Evolutionary conservation across 2,888 invertebrate genomes (phyloP), one percentile per base, ranked within the genome.

Genomic region (Coleophora flavipennella): DNA sequence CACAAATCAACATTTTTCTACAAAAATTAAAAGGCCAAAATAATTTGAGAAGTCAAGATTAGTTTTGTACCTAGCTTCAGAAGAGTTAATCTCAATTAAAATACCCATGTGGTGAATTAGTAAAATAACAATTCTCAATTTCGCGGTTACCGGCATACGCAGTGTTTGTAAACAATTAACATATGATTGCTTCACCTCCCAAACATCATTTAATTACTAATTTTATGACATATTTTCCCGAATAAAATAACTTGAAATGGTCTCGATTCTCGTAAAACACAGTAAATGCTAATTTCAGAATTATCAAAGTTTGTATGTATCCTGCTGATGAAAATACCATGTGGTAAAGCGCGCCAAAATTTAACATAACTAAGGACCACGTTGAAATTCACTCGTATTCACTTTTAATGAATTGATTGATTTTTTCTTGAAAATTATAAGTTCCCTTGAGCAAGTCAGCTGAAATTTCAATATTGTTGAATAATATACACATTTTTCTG

Each of bases 91-190:
- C 3, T 20, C 6, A 6, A 20, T 20, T 20, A 20, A 4, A 20
- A 6, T 4, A 4, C 3, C 3, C 20, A 4, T 20, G 6, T 6
- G 6, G 6, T 4, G 3, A 20, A 20, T 20, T 20, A 20, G 6
- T 20, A 4, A 20, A 20, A 20, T 3, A 20, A 20, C 3, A 20
- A 3, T 20, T 20, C 20, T 4, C 6, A 20, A 36, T 14, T 35
- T 41, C 29, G 40, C 50, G 59, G 59, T 49, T 64, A 67, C 80
- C 81, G 80, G 81, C 73, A 50, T 43, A 55, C 49, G 54, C 53
- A 52, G 67, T 83, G 83, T 83, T 83, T 75, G 81, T 83, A 84
- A 84, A 84, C 83, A 84, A 80, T 78, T 71, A 78, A 72, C 81
- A 81, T 72, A 80, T 83, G 83, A 69, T 67, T 54, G 46, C 46